Conservation (phyloP, 2,888 invertebrate genomes). For the Parnassius mnemosyne region DNA sequence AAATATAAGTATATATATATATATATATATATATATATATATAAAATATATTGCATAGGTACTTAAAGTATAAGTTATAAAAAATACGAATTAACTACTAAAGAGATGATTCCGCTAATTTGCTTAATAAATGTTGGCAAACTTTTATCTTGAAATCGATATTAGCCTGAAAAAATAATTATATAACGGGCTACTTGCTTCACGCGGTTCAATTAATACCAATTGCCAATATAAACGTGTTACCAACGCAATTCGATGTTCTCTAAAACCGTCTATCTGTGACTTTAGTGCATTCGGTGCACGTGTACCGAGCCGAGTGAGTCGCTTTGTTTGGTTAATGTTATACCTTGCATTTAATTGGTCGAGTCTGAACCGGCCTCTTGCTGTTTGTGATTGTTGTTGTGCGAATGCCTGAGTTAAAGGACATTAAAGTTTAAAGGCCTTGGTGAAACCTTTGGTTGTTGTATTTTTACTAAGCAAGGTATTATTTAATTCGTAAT, state of each 20-base stretch:
- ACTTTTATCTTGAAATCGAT: too few species aligned
- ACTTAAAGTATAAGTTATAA: too few species aligned
- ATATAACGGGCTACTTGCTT: not conserved
- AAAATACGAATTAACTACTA: too few species aligned
- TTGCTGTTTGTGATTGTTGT: not conserved
- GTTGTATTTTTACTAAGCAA: not conserved
- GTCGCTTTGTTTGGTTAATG: not conserved
- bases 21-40: too few species aligned
- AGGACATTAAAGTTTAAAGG: too few species aligned
- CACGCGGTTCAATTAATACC: not conserved
- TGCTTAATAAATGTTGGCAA: too few species aligned
- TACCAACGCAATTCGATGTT: not conserved
- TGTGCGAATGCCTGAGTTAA: not conserved
- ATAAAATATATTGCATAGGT: too few species aligned
- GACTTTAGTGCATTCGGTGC: slow-evolving; percentile 8
- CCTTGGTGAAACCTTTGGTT: too few species aligned
- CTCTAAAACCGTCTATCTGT: not conserved
- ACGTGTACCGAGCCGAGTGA: not conserved
- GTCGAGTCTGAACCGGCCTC: slow-evolving; percentile 19
- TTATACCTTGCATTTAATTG: not conserved
- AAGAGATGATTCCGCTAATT: too few species aligned
- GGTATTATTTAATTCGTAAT: not conserved
- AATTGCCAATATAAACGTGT: not conserved
- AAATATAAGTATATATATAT: too few species aligned
- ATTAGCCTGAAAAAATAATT: too few species aligned